Evolutionary conservation across 1,140 invertebrate genomes (phyloP).

Genomic region (Scaptodrosophila lebanonensis): DNA sequence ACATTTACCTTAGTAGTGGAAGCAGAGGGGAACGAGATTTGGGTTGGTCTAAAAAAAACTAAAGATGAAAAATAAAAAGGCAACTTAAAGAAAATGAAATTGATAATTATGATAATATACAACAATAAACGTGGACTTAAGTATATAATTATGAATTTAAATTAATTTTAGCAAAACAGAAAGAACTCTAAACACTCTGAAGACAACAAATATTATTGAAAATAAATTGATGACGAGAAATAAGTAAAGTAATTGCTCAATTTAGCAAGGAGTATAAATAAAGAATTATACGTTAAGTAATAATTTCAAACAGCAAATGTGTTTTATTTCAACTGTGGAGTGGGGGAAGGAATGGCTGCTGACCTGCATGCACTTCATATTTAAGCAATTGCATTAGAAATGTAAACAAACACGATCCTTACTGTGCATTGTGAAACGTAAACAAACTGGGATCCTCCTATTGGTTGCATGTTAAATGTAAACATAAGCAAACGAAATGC

Average conservation of each 20-base stretch:
- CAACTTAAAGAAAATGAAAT: slow-evolving; percentile 58
- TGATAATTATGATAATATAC: slow-evolving; percentile 61
- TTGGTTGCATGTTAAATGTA: no score
- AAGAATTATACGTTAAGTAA: slow-evolving; percentile 76
- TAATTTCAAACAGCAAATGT: slow-evolving; percentile 51
- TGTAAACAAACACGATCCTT: not conserved
- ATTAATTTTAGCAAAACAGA: slow-evolving; percentile 67
- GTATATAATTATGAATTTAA: slow-evolving; percentile 75
- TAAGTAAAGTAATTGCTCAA: slow-evolving; percentile 73
- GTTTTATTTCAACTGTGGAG: slow-evolving; percentile 9
- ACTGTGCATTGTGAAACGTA: no score
- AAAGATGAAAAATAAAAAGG: slow-evolving; percentile 16
- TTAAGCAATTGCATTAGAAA: no score
- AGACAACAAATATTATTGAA: slow-evolving; percentile 55
- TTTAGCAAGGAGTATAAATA: slow-evolving; percentile 73
- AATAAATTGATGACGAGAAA: slow-evolving; percentile 59
- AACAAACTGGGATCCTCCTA: no score
- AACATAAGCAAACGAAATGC: no score
- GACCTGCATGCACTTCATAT: not conserved
- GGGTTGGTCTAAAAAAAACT: slow-evolving; percentile 31
- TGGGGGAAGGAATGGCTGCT: no score
- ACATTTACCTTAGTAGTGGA: slow-evolving; percentile 19
- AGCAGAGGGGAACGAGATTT: slow-evolving; percentile 37
- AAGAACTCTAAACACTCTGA: slow-evolving; percentile 52
- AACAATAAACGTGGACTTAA: slow-evolving; percentile 70